These are phyloP conservation scores for Aspidapion aeneum DNA, from an alignment of 2,888 invertebrate genomes.

Conservation along the genomic window DNA sequence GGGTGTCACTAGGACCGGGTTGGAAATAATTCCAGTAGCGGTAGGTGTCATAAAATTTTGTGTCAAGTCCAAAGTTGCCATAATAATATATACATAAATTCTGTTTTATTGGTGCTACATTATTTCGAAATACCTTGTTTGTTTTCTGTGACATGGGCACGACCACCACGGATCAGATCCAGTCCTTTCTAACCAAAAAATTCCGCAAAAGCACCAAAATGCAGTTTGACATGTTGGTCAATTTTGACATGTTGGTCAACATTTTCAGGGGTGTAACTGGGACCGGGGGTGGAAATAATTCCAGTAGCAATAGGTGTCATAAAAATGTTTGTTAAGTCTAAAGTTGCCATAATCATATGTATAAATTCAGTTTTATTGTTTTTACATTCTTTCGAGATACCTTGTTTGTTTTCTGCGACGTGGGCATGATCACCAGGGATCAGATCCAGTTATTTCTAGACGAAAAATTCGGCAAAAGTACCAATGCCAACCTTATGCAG, in stretches of 20 bases:
- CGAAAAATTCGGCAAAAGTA: constrained; percentile 21
- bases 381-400: too few species aligned
- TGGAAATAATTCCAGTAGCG: constrained; percentile 39
- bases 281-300: too few species aligned
- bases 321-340: too few species aligned
- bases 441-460: too few species aligned
- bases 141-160: neutral
- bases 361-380: too few species aligned
- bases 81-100: too few species aligned
- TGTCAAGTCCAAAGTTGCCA: too few species aligned
- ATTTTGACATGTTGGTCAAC: constrained; percentile 41
- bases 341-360: too few species aligned
- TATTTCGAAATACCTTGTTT: neutral
- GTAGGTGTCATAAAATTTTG: constrained; percentile 38
- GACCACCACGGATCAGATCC: too few species aligned
- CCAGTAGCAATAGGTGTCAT: constrained; percentile 17
- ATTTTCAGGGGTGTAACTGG: constrained; percentile 41
- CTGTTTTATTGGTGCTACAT: too few species aligned
- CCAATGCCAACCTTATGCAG: constrained; percentile 42
- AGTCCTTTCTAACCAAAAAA: constrained; percentile 21
- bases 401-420: too few species aligned
- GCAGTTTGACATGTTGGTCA: constrained; percentile 42
- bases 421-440: too few species aligned
- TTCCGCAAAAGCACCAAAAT: constrained; percentile 31
- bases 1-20: constrained; percentile 40